Base-by-base conservation (phyloP, 2,888 invertebrate species). In the Eupithecia inturbata region DNA sequence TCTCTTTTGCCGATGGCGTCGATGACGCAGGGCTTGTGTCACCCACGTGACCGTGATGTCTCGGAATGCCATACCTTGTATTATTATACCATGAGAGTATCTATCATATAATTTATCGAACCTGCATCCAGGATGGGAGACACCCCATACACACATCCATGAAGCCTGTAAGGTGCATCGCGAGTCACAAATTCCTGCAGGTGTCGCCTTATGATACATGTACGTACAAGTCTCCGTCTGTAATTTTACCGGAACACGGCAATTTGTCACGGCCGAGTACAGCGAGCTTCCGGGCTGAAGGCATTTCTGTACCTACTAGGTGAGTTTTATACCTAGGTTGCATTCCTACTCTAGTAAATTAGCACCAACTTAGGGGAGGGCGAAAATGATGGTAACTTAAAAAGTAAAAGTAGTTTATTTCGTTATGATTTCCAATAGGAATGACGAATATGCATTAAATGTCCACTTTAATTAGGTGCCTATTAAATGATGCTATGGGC, bases 241-340 rank as follows among this genome's bases (percentile, higher is more conserved):
- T 70, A 70, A 72, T 72, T 75, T 67, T 53, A 62, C 67, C 67
- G 75, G 63, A 75, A 75, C 72, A 70, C 70, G 6, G 72, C 67
- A 70, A 72, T 72, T 57, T 75, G 75, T 75, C 75, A 70, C 62
- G 36, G 41, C 67, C 64, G 49, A 31, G 70, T 68, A 73, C 67
- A 71, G 70, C 62, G 14, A 60, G 62, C 57, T 72, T 75, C 69
- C 75, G 69, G 66, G 49, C 39, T 62, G 31, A 26, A 71, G 67
- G 62, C 68, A 69, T 70, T 71, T 31, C 66, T 49, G 49, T 63
- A 68, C 14, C 39, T 36, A 62, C 62, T 31, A 62, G 31, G 19
- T 9, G 62, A 31, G 62, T 28, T 16, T 7, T 16, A 19, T 19
- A 26, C 49, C 49, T 45, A 45, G 45, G n/a, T 45, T 45, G 7